Evolutionary conservation across 2,888 invertebrate genomes (phyloP).

Genomic region (Andrena hattorfiana): DNA sequence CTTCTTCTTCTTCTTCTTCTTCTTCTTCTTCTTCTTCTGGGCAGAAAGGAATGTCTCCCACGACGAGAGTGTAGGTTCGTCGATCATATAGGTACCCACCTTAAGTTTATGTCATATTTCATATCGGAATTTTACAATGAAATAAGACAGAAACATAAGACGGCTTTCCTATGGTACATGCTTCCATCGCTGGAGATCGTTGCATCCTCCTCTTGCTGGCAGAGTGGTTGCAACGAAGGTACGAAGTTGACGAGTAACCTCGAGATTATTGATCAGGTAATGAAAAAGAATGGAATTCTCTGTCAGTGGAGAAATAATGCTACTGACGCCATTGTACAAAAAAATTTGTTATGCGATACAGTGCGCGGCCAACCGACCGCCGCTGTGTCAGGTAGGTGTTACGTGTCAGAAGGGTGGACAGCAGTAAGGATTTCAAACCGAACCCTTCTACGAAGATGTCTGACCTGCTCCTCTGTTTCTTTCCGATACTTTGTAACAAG

Average conservation of each 20-base stretch:
- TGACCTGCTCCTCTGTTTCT: neutral
- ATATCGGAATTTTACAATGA: conserved; percentile 84
- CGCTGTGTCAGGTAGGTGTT: conserved; percentile 70
- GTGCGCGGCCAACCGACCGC: conserved; percentile 63
- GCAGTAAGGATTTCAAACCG: conserved; percentile 58
- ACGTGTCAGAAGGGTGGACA: conserved; percentile 63
- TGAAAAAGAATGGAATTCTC: neutral
- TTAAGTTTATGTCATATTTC: conserved; percentile 85
- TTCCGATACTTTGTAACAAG: neutral
- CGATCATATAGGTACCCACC: conserved; percentile 84
- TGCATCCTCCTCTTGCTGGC: conserved; percentile 11
- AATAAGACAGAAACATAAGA: conserved; percentile 85
- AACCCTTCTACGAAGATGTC: conserved; percentile 3
- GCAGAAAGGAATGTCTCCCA: neutral
- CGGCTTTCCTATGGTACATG: conserved; percentile 83
- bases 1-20: no score
- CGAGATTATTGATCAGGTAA: neutral
- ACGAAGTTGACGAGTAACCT: neutral
- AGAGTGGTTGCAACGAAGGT: neutral
- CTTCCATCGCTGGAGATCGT: neutral
- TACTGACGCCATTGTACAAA: conserved; percentile 71
- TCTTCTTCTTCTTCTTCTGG: no score
- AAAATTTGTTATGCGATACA: conserved; percentile 75
- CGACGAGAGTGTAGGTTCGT: conserved; percentile 54
- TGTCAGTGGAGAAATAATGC: neutral